Evolutionary conservation across 2,113 vertebrate species (phyloP).

Genomic region (Nothobranchius kuhntae): DNA sequence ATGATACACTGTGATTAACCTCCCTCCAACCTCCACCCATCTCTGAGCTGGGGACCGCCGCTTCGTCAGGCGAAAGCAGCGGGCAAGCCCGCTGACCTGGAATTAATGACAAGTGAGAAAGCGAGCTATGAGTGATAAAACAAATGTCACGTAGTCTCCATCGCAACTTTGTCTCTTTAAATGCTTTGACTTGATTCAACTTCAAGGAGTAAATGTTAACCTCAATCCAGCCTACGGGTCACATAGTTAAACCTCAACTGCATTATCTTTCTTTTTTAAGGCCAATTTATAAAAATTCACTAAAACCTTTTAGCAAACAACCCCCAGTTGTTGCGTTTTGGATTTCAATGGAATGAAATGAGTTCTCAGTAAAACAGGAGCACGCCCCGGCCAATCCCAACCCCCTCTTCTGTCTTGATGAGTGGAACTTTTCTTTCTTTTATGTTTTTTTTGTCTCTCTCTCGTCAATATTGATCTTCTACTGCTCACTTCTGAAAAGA

Average conservation of each 20-base stretch:
- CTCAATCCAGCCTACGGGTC: constrained; percentile 37
- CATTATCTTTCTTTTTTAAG: constrained; percentile 41
- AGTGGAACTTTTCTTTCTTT: constrained; percentile 26
- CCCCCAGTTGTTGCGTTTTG: constrained; percentile 4
- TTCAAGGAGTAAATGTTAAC: constrained; percentile 39
- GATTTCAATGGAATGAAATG: constrained; percentile 18
- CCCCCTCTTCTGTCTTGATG: constrained; percentile 25
- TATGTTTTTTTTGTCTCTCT: constrained; percentile 3
- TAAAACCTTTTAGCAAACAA: constrained; percentile 14
- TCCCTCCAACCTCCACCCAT: constrained; percentile 27
- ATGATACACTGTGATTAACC: constrained; percentile 78
- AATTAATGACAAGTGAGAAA: constrained; percentile 73
- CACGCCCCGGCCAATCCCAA: constrained; percentile 12
- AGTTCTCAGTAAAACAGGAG: constrained; percentile 30
- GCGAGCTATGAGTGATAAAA: constrained; percentile 69
- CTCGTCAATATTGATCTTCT: constrained; percentile 53
- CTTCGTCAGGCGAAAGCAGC: constrained; percentile 45
- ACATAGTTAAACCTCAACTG: constrained; percentile 36
- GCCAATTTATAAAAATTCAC: constrained; percentile 15
- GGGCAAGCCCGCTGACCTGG: constrained; percentile 73
- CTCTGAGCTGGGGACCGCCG: constrained; percentile 45
- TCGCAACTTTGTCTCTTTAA: constrained; percentile 38
- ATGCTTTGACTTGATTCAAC: constrained; percentile 38
- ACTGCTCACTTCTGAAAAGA: constrained; percentile 49
- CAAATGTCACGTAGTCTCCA: constrained; percentile 64